Evolutionary conservation across 2,888 invertebrate species (phyloP).

Genomic region (Diaprepes abbreviatus): DNA sequence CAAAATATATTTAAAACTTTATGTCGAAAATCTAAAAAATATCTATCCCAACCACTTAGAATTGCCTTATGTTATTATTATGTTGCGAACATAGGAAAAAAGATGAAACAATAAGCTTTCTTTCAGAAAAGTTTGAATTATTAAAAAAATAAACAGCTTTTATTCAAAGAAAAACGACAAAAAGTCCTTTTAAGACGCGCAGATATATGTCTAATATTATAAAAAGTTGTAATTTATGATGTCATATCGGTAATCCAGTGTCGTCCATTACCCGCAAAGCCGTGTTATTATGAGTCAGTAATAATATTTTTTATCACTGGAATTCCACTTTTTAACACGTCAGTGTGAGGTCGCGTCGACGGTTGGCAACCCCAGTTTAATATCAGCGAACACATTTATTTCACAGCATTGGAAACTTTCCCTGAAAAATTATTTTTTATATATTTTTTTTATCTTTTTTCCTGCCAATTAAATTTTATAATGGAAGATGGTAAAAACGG

Average conservation of each 20-base stretch:
- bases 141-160: neutral
- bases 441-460: constrained; percentile 32
- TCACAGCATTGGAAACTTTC: constrained; percentile 29
- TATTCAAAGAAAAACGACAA: neutral
- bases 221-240: constrained; percentile 36
- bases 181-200: neutral
- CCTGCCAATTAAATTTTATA: constrained; percentile 38
- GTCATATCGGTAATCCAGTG: constrained; percentile 38
- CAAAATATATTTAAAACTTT: too few relatives aligned
- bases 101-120: too few relatives aligned
- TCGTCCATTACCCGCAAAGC: constrained; percentile 28
- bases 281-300: constrained; percentile 34
- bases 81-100: too few relatives aligned
- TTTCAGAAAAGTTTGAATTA: too few relatives aligned
- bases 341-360: constrained; percentile 27
- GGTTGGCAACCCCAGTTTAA: constrained; percentile 32
- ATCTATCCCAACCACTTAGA: too few relatives aligned
- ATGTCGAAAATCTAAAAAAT: too few relatives aligned
- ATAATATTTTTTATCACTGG: constrained; percentile 40
- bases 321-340: constrained; percentile 21
- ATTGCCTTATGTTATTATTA: too few relatives aligned
- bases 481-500: constrained; percentile 37
- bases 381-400: constrained; percentile 41
- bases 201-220: constrained; percentile 28
- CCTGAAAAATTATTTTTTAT: constrained; percentile 36